Percentiles rank a stretch among this genome's conserved stretches.
Evolutionary conservation across 2,888 invertebrate genomes (phyloP).

Genomic region (Hetaerina titia): DNA sequence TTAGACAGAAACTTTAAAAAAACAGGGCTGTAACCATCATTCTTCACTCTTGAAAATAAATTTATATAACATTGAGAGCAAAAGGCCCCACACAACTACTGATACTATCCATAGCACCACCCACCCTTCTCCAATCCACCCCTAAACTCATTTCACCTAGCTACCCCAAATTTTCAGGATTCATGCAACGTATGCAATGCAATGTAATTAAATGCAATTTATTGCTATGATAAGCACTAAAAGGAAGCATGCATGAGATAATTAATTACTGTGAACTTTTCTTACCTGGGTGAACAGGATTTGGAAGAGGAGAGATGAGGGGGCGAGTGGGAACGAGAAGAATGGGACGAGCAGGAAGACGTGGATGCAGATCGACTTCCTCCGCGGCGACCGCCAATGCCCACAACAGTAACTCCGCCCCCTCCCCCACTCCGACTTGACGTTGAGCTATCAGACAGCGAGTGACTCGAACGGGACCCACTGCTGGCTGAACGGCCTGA

Average conservation of each 20-base stretch:
- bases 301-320: slow-evolving; percentile 73
- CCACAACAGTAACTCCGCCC: slow-evolving; percentile 71
- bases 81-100: no score
- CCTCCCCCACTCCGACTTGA: slow-evolving; percentile 64
- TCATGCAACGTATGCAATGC: no score
- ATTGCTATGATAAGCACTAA: not conserved
- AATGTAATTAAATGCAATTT: not conserved
- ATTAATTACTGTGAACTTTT: slow-evolving; percentile 72
- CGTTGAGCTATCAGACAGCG: slow-evolving; percentile 62
- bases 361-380: slow-evolving; percentile 81
- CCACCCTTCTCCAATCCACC: no score
- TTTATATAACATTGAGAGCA: no score
- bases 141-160: no score
- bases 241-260: not conserved
- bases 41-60: no score
- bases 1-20: no score
- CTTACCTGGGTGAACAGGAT: slow-evolving; percentile 74
- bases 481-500: slow-evolving; percentile 74
- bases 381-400: slow-evolving; percentile 79
- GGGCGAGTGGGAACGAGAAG: slow-evolving; percentile 76
- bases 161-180: no score
- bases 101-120: no score
- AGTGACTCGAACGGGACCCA: slow-evolving; percentile 72
- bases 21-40: no score
- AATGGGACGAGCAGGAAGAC: slow-evolving; percentile 81